Evolutionary conservation across 2,888 invertebrate genomes (phyloP), one percentile per base, ranked within the genome.

Genomic region (Hymenopus coronatus): DNA sequence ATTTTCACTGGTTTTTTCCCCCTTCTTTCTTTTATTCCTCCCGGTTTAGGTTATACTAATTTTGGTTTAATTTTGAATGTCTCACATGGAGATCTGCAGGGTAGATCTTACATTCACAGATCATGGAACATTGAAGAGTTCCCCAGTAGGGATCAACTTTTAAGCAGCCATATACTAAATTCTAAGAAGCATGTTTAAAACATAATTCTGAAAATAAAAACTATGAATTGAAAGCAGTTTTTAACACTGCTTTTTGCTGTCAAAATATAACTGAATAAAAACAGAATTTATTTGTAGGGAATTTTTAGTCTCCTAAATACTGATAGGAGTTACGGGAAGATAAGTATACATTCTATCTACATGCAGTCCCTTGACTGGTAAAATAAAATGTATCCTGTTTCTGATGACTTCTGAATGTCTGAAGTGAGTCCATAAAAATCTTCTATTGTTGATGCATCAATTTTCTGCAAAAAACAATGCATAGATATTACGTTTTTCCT

Each of bases 391-490:
- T 99, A 99, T 92, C 99, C 99, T 88, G 99, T 99, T 94, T 99
- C 99, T 82, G 99, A 99, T 91, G 99, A 99, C 94, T 99, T 99
- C 93, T 99, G 99, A 93, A 98, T 97, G 93, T 99, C 99, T 90
- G 99, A 98, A 89, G 99, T 98, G 92, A 99, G 96, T 93, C 99
- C 99, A 94, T 99, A 99, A 94, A 99, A 99, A 94, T 99, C 99
- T 95, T 99, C 99, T 94, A 99, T 99, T 91, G 98, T 97, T 89
- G 99, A 98, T 88, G 99, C 98, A 93, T 99, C 99, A 92, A 99
- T 99, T 97, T 99, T 99, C 98, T 99, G 94, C 27, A 95, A 94
- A 91, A 90, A 91, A 91, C 91, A 91, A 70, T 40, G 40, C 40
- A 40, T 12, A 40, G 9, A 40, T 40, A 40, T 40, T 40, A 40